phyloP scores from a whole-genome alignment of 2,888 invertebrate species.

The Cerceris ruficornis region DNA sequence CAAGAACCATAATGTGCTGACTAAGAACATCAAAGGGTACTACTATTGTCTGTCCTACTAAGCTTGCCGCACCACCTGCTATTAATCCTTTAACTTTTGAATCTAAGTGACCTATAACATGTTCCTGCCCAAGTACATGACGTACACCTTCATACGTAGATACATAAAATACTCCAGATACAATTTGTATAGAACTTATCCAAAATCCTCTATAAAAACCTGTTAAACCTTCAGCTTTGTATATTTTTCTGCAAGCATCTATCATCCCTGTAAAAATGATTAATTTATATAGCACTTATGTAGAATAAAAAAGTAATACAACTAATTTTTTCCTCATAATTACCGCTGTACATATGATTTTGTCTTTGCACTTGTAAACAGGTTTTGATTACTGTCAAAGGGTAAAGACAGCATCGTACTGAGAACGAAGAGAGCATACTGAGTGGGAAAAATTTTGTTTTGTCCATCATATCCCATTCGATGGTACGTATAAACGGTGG shows the following conservation, averaged over 20 bases:
- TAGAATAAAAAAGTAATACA: too few species aligned
- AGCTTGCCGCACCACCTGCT: constrained; percentile 95
- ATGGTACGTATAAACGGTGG: constrained; percentile 90
- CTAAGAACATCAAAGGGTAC: constrained; percentile 98
- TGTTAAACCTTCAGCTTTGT: constrained; percentile 90
- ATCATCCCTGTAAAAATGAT: constrained; percentile 84
- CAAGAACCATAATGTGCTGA: constrained; percentile 98
- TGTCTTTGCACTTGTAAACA: constrained; percentile 94
- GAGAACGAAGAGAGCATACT: constrained; percentile 94
- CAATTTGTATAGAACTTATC: constrained; percentile 94
- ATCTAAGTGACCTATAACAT: constrained; percentile 82
- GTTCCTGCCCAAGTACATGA: constrained; percentile 87
- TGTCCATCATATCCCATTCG: constrained; percentile 99
- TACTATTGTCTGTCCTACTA: constrained; percentile 96
- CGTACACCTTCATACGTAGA: constrained; percentile 96
- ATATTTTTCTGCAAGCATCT: constrained; percentile 95
- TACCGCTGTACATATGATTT: constrained; percentile 91
- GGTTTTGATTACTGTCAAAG: constrained; percentile 96
- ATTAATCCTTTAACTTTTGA: constrained; percentile 90
- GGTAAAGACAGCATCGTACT: constrained; percentile 90
- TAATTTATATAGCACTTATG: not conserved
- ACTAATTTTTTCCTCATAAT: not conserved
- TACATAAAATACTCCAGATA: constrained; percentile 95
- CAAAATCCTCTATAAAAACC: constrained; percentile 97
- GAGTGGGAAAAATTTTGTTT: constrained; percentile 95